Evolutionary conservation across 2,888 invertebrate genomes (phyloP).

Genomic region (Griposia aprilina): DNA sequence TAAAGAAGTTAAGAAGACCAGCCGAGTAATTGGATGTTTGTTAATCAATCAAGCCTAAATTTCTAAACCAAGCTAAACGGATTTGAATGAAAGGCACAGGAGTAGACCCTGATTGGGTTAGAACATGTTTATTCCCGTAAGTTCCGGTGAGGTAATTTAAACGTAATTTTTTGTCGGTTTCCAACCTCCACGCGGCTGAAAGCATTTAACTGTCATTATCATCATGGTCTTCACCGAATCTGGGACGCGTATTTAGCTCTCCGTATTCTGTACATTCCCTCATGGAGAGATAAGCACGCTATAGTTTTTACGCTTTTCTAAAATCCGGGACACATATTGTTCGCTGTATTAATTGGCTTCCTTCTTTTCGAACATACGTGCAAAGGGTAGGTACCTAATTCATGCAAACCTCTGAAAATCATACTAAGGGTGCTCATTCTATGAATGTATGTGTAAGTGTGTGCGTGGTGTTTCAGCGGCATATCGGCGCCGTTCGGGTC

Average conservation of each 20-base stretch:
- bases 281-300: background rate
- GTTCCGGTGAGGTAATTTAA: no score
- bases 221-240: background rate
- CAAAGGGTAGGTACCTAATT: background rate
- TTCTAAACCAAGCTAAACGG: no score
- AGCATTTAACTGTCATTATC: background rate
- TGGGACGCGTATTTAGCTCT: background rate
- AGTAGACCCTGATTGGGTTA: no score
- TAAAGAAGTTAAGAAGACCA: no score
- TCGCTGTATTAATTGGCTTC: background rate
- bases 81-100: no score
- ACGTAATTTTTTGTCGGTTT: background rate
- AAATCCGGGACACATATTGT: background rate
- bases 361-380: background rate
- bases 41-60: no score
- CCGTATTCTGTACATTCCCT: background rate
- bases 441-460: background rate
- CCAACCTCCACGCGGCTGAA: background rate
- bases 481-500: constrained; percentile 79
- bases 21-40: no score
- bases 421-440: background rate
- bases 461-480: constrained; percentile 71
- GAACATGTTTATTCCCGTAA: no score
- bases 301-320: background rate
- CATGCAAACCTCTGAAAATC: background rate